Conservation (phyloP, 2,888 invertebrate species). For the Callimorpha dominula region DNA sequence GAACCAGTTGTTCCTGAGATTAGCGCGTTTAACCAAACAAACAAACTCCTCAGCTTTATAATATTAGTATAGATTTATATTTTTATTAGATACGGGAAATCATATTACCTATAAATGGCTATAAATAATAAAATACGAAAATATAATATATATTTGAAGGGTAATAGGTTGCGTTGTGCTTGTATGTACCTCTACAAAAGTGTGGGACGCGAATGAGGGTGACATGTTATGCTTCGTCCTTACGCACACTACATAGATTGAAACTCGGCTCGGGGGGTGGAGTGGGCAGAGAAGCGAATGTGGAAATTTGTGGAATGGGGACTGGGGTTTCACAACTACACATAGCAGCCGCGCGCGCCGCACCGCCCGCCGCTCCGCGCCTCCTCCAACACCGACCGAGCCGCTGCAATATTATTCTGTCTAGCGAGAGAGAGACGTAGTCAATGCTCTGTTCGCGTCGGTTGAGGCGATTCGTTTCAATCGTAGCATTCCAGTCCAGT, state of each 20-base stretch:
- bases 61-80: no score
- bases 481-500: conserved; percentile 37
- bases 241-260: conserved; percentile 42
- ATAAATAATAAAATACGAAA: background rate
- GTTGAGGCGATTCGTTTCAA: conserved; percentile 56
- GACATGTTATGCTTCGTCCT: conserved; percentile 52
- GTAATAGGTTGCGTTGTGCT: conserved; percentile 25
- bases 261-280: conserved; percentile 50
- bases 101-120: background rate
- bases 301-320: conserved; percentile 39
- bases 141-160: conserved; percentile 17
- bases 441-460: conserved; percentile 73
- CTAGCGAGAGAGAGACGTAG: conserved; percentile 76
- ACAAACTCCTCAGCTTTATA: no score
- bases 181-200: conserved; percentile 10
- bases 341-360: conserved; percentile 49
- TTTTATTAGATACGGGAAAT: background rate
- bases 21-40: no score
- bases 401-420: conserved; percentile 79
- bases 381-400: conserved; percentile 30
- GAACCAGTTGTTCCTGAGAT: no score
- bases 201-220: conserved; percentile 49
- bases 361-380: conserved; percentile 42
- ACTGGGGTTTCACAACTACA: conserved; percentile 45
- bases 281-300: conserved; percentile 45